phyloP scores from a whole-genome alignment of 2,797 vertebrate species.

The Enteromius thamalakanensis region DNA sequence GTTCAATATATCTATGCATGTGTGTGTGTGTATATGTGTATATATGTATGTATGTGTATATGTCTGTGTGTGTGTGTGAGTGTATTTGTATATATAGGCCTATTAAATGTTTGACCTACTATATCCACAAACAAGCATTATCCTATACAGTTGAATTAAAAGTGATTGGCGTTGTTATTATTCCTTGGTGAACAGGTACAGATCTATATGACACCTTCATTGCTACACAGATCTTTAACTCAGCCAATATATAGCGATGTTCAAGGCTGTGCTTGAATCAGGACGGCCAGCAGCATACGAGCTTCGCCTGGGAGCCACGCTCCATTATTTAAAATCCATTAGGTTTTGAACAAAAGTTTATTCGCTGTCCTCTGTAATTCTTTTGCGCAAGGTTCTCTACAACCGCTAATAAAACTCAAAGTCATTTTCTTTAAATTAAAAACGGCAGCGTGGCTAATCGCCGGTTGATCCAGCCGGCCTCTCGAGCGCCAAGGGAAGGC shows the following conservation, averaged over 20 bases:
- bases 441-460: slow-evolving; percentile 43
- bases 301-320: neutral
- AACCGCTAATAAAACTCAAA: slow-evolving; percentile 14
- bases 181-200: neutral
- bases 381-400: neutral
- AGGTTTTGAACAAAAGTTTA: neutral
- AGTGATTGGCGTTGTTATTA: slow-evolving; percentile 10
- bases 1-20: too few species aligned
- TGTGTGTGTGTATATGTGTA: too few species aligned
- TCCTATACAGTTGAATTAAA: neutral
- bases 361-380: neutral
- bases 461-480: slow-evolving; percentile 32
- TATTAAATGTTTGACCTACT: slow-evolving; percentile 11
- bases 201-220: neutral
- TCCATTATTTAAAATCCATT: neutral
- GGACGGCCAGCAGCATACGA: neutral
- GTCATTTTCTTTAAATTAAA: slow-evolving; percentile 34
- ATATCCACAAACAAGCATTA: neutral
- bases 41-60: too few species aligned
- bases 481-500: slow-evolving; percentile 35
- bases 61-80: too few species aligned
- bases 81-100: too few species aligned
- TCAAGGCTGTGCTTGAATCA: slow-evolving; percentile 39
- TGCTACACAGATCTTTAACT: neutral
- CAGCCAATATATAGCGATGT: slow-evolving; percentile 11